Base-by-base conservation (phyloP, 2,797 vertebrate species). In the Pseudochromis fuscus region DNA sequence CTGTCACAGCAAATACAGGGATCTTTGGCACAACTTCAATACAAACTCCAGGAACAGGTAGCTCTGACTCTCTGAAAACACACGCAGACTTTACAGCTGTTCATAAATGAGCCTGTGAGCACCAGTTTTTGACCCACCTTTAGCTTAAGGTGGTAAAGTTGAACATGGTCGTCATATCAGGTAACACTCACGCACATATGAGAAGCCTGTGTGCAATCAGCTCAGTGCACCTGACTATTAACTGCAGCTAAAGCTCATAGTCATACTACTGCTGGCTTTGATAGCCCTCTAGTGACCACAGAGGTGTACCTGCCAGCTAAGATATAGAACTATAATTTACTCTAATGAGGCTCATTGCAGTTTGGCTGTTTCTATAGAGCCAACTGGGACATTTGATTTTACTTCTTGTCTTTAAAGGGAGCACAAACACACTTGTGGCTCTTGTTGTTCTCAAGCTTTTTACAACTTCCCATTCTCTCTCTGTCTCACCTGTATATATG, bases 211-310 rank as follows among this genome's bases (percentile, higher is more conserved):
- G 66, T 30, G 45, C 66, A 70, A 48, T 75, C 63, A 68, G 49
- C 45, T 56, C 5, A 40, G 35, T 65, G 71, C 83, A 88, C 83
- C 82, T 82, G 83, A 87, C 75, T 71, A 67, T 88, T 75, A 83
- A 83, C 44, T 60, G 62, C 51, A 61, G 61, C 37, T 15, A 18
- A 65, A 38, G 30, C 44, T 69, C 27, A 42, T 12, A 55, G 18
- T 50, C 49, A 28, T 49, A 48, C 45, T 38, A 45, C 24, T 33
- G 73, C 70, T 70, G 73, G 77, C 78, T 82, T 84, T 91, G 88
- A 87, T 81, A 85, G 85, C 88, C 90, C 90, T 81, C 91, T 87
- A 89, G 89, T 87, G 91, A 88, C 88, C 75, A 72, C 71, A 71
- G 60, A 25, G 51, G 61, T 87, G 75, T 73, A 84, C 75, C 84